Evolutionary conservation across 2,797 vertebrate genomes (phyloP), one percentile per base, ranked within the genome.

Genomic region (Pseudochaenichthys georgianus): DNA sequence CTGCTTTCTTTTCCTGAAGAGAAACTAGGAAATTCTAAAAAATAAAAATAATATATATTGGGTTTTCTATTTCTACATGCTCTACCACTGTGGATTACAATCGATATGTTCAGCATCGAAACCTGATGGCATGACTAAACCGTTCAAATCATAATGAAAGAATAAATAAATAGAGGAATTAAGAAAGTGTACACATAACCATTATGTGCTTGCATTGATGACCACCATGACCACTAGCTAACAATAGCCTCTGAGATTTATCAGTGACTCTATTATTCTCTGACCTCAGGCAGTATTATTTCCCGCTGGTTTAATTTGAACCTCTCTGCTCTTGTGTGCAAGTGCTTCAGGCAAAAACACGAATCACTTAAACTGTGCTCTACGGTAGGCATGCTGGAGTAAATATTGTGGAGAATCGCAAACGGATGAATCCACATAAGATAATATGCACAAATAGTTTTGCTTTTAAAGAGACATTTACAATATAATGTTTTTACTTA

Each of bases 271-370:
- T 66, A 28, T 79, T 80, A 83, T 87, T 71, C 63, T 43, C 61
- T 7, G 58, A 73, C 88, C 84, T 70, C 74, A 12, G 87, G 87
- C 86, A 11, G 23, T 77, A 80, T 85, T 21, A 21, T 21, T 21
- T 88, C 85, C 81, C 61, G 17, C 73, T 87, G 83, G 87, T 84
- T 91, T 91, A 89, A 89, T 88, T 87, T 88, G 86, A 89, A 88
- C 87, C 90, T 88, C 64, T 68, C 60, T 62, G 51, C 59, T 88
- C 79, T 74, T 73, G 55, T 71, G 48, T 81, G 75, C 57, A 67
- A 88, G 42, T 15, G 88, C 90, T 87, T 78, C 54, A 70, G 85
- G 91, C 89, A 74, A 78, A 34, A 87, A 81, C 63, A 70, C 62
- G 81, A 77, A 88, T 86, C 81, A 82, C 65, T 88, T 87, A 82